Conservation (phyloP, 2,797 vertebrate species). For the Tiaroga cobitis region DNA sequence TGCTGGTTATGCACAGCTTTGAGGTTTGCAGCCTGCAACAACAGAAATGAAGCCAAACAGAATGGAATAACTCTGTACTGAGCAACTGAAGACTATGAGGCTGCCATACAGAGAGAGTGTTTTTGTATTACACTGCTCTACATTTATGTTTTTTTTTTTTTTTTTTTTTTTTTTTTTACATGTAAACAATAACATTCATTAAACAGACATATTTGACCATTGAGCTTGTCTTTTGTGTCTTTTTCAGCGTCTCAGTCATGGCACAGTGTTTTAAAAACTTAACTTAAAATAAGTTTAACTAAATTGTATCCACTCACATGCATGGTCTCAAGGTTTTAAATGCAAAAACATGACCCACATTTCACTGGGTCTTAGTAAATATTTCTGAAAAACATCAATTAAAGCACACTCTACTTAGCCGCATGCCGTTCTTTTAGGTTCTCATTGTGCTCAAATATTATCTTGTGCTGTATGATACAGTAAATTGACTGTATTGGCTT, state of each 20-base stretch:
- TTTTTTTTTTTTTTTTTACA: not conserved
- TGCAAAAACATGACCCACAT: too few relatives aligned
- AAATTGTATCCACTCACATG: too few relatives aligned
- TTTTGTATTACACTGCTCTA: not conserved
- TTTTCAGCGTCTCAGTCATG: not conserved
- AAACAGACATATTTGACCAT: not conserved
- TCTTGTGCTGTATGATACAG: too few relatives aligned
- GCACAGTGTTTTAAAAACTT: not conserved
- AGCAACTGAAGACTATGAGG: not conserved
- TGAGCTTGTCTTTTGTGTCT: not conserved
- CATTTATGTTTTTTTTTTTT: too few relatives aligned
- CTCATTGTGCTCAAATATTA: too few relatives aligned
- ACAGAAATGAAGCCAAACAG: not conserved
- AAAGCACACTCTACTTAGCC: too few relatives aligned
- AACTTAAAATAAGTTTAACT: not conserved
- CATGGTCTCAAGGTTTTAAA: too few relatives aligned
- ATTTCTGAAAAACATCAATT: too few relatives aligned
- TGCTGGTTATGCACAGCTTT: slow-evolving; percentile 6
- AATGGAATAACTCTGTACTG: not conserved
- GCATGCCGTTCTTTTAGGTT: too few relatives aligned
- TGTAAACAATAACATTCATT: not conserved
- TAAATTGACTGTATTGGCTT: not conserved
- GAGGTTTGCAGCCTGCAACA: not conserved
- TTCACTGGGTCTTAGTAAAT: too few relatives aligned
- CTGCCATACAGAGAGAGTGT: not conserved